Base-by-base conservation (phyloP, 2,888 invertebrate genomes). In the Apoda limacodes region DNA sequence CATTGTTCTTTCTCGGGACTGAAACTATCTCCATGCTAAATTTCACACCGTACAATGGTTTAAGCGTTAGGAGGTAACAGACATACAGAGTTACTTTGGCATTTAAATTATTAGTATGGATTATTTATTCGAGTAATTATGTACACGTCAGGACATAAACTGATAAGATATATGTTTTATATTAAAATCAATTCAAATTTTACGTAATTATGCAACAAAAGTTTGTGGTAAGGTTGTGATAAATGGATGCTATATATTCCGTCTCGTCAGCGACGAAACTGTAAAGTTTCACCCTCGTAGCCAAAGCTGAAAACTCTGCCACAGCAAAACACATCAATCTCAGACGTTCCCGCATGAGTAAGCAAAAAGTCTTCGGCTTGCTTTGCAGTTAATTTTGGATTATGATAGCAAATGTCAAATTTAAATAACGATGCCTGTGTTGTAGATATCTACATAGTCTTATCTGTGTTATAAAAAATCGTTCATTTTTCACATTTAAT, bases 301-400 rank as follows among this genome's bases (percentile, higher is more conserved):
- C 17, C 7, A 52, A 42, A 45, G 39, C 37, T 36, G 39, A 31
- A 41, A 45, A 39, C 40, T 54, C 56, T 56, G 59, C 50, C 45
- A 54, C 41, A 47, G 45, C 46, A 45, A 55, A 61, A 58, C 58
- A 59, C 64, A 66, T 68, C 66, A 66, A 67, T 66, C 65, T 60
- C 46, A 9, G 42, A 42, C 52, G 55, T 52, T 52, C 24, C n/a
- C n/a, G n/a, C n/a, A n/a, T n/a, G n/a, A n/a, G n/a, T n/a, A n/a
- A n/a, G n/a, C n/a, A n/a, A n/a, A n/a, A n/a, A n/a, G n/a, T n/a
- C n/a, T n/a, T n/a, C n/a, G n/a, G n/a, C n/a, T n/a, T n/a, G n/a
- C n/a, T n/a, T n/a, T n/a, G n/a, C n/a, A n/a, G n/a, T n/a, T n/a
- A n/a, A n/a, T n/a, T n/a, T n/a, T n/a, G n/a, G n/a, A n/a, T n/a